A percentile compares a stretch with the other conserved stretches of the same genome.
These are phyloP conservation scores for Crotalus helleri DNA, from an alignment of 2,113 vertebrate species.

Conservation along the genomic window DNA sequence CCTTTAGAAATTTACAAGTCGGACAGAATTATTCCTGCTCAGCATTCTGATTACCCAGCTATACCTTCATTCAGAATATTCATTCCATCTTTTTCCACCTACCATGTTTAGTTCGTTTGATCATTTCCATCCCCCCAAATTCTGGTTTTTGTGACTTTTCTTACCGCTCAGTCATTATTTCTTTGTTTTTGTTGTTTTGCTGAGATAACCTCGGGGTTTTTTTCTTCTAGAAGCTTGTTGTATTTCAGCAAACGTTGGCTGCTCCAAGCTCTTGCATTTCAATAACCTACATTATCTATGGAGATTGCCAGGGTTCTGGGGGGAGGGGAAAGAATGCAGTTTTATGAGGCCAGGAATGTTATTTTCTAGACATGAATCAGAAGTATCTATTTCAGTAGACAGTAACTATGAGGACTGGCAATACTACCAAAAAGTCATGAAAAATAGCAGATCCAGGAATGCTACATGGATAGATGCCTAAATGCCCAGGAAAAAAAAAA, in stretches of 20 bases:
- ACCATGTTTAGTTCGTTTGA: neutral
- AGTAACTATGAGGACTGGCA: neutral
- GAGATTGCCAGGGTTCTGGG: neutral
- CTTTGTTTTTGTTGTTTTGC: neutral
- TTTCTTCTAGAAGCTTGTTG: neutral
- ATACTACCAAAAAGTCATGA: neutral
- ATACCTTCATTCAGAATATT: neutral
- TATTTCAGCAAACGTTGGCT: neutral
- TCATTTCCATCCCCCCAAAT: neutral
- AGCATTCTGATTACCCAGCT: neutral
- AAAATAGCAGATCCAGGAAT: neutral
- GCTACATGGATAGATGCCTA: neutral
- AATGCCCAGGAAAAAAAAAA: neutral
- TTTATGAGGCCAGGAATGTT: neutral
- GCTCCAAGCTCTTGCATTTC: neutral
- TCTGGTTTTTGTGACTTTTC: neutral
- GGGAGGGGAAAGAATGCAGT: neutral
- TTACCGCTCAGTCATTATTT: neutral
- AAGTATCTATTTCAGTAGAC: neutral
- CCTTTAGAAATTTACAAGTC: neutral
- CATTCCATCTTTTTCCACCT: neutral
- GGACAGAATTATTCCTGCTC: neutral
- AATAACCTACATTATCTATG: neutral
- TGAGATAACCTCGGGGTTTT: neutral
- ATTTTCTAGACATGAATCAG: neutral